Evolutionary conservation across 1,140 invertebrate species (phyloP).

Genomic region (Pseudomyrmex gracilis): DNA sequence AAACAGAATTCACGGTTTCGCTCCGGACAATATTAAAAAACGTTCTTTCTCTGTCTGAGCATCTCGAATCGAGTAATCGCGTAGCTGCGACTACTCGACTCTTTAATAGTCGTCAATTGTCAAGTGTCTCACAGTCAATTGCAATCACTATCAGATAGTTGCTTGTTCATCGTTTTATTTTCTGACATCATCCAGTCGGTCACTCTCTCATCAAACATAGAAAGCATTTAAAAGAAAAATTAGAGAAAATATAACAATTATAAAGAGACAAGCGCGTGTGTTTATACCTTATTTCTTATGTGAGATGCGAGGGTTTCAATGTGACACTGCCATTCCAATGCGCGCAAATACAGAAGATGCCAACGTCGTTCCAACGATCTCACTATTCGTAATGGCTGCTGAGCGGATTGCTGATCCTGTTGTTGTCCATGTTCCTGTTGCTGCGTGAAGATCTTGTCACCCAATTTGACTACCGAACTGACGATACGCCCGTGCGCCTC

Average conservation of each 20-base stretch:
- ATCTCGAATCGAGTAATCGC: background rate
- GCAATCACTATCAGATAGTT: conserved; percentile 20
- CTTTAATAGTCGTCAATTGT: conserved; percentile 51
- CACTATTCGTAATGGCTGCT: conserved; percentile 82
- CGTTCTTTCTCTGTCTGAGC: conserved; percentile 16
- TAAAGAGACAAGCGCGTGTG: conserved; percentile 9
- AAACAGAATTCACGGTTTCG: background rate
- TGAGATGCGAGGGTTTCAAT: conserved; percentile 88
- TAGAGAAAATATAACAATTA: too few relatives aligned
- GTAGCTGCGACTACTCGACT: conserved; percentile 8
- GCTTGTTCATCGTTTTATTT: conserved; percentile 38
- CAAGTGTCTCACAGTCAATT: conserved; percentile 43
- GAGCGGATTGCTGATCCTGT: conserved; percentile 71
- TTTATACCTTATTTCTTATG: conserved; percentile 83
- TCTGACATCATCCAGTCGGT: conserved; percentile 22
- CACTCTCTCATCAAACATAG: conserved; percentile 11
- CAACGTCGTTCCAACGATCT: conserved; percentile 92
- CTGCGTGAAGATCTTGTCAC: conserved; percentile 81
- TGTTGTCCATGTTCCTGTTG: conserved; percentile 74
- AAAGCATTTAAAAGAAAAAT: background rate
- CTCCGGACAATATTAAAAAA: background rate
- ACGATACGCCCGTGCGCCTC: conserved; percentile 94
- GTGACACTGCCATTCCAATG: conserved; percentile 95
- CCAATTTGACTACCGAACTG: conserved; percentile 89
- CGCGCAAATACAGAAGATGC: conserved; percentile 94